Conservation (phyloP, 2,113 vertebrate species). For the Brienomyrus longianalis region DNA sequence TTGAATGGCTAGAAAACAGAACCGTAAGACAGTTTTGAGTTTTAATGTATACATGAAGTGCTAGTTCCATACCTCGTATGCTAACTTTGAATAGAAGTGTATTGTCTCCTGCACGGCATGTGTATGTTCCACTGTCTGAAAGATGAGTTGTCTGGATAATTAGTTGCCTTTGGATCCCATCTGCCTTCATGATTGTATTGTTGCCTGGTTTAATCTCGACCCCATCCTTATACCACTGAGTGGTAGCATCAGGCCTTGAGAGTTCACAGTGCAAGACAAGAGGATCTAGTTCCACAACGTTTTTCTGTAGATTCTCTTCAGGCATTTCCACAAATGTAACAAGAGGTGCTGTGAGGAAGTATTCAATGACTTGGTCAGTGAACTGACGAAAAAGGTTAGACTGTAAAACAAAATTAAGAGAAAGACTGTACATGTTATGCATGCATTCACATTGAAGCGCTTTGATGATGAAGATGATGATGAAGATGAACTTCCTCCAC, state of each 20-base stretch:
- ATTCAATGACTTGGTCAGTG: neutral
- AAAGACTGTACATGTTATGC: conserved; percentile 34
- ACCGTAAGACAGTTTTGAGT: neutral
- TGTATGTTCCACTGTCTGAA: conserved; percentile 60
- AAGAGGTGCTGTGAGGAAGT: conserved; percentile 48
- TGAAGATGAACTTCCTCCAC: conserved; percentile 35
- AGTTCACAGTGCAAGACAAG: conserved; percentile 60
- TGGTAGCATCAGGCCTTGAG: conserved; percentile 47
- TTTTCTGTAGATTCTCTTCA: conserved; percentile 62
- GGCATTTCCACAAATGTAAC: conserved; percentile 58
- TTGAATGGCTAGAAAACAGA: neutral
- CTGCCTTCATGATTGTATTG: conserved; percentile 42
- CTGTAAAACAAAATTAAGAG: neutral
- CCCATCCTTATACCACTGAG: conserved; percentile 68
- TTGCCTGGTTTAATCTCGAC: conserved; percentile 46
- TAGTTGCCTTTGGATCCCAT: conserved; percentile 44
- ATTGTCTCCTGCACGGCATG: conserved; percentile 60
- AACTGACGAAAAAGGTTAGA: neutral
- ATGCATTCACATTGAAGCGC: conserved; percentile 47
- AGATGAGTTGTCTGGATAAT: conserved; percentile 47
- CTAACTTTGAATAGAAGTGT: conserved; percentile 63
- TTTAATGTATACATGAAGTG: neutral
- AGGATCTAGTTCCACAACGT: conserved; percentile 55
- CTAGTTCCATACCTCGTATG: conserved; percentile 55
- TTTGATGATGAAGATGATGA: conserved; percentile 19